Evolutionary conservation across 2,113 vertebrate species (phyloP), one percentile per base, ranked within the genome.

Genomic region (Pungitius pungitius): DNA sequence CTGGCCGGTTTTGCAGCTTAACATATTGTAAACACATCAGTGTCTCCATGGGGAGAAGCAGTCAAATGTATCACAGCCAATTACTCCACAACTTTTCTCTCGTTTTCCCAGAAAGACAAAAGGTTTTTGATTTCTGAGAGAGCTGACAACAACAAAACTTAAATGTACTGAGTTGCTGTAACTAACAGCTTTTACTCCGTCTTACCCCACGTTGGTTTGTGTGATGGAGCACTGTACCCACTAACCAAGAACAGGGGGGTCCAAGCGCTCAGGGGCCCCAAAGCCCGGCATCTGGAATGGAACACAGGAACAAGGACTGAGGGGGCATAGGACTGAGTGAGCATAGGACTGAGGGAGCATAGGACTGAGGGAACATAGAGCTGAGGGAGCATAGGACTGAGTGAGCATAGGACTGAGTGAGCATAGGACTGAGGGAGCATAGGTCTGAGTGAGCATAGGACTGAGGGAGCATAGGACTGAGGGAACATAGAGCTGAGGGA

Each of bases 21-120:
- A 66, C 69, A 68, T 67, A 18, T 15, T 75, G 77, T 76, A 82
- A 85, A 85, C 68, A 72, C 63, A 74, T 73, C 82, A 15, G 27
- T 5, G 40, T 78, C 42, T 78, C 52, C 35, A 0, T 12, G 37
- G 69, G 75, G 62, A 61, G 27, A 75, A 69, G 30, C 22, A 60
- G 6, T 63, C 58, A 60, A 8, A 57, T 65, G 1, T 17, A 40
- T 66, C 59, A 39, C 39, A 58, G n/a, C 9, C 2, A 26, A 54
- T 20, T 20, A 35, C n/a, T 54, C 33, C n/a, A 51, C 62, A 3
- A 11, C 43, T 56, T 43, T 14, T 69, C 4, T 62, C 8, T 51
- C 11, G 1, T 43, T 43, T 60, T 40, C 47, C 42, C 33, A 24
- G 57, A 78, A 35, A 81, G 17, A 69, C 26, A 7, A 33, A 18